phyloP scores from a whole-genome alignment of 2,888 invertebrate species.

The Pegoplata infirma region DNA sequence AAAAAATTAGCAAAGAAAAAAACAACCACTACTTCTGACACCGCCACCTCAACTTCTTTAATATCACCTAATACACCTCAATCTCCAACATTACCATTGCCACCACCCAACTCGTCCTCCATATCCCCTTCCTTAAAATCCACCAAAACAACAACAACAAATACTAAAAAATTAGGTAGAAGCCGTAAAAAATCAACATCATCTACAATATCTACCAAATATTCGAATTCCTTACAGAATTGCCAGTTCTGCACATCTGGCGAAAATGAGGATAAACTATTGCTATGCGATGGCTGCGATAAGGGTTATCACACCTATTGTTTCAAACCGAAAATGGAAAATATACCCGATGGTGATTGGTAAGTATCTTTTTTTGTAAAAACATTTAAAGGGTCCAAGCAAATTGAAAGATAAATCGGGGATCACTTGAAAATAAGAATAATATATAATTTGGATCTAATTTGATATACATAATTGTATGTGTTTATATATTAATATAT shows the following conservation, averaged over 20 bases:
- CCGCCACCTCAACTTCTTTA: slow-evolving; percentile 20
- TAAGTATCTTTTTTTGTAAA: slow-evolving; percentile 79
- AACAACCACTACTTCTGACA: too few species aligned
- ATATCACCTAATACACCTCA: slow-evolving; percentile 38
- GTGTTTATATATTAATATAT: too few species aligned
- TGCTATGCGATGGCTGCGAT: slow-evolving; percentile 98
- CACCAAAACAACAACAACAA: slow-evolving; percentile 65
- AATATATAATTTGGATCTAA: too few species aligned
- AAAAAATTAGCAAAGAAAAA: slow-evolving; percentile 36
- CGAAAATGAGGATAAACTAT: slow-evolving; percentile 95
- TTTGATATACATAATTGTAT: too few species aligned
- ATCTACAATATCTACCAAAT: slow-evolving; percentile 72
- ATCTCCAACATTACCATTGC: slow-evolving; percentile 37
- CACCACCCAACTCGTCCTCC: slow-evolving; percentile 62
- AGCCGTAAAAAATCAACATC: slow-evolving; percentile 69
- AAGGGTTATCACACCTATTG: slow-evolving; percentile 99
- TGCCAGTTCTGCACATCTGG: slow-evolving; percentile 98
- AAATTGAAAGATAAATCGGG: background rate
- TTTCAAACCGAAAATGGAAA: slow-evolving; percentile 97
- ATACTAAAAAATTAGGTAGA: slow-evolving; percentile 65
- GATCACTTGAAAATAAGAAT: too few species aligned
- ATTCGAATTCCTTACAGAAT: slow-evolving; percentile 83
- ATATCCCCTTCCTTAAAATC: slow-evolving; percentile 62
- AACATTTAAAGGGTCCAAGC: too few species aligned
- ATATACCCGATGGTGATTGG: slow-evolving; percentile 99